Evolutionary conservation across 2,888 invertebrate species (phyloP).

Genomic region (Thymelicus lineola): DNA sequence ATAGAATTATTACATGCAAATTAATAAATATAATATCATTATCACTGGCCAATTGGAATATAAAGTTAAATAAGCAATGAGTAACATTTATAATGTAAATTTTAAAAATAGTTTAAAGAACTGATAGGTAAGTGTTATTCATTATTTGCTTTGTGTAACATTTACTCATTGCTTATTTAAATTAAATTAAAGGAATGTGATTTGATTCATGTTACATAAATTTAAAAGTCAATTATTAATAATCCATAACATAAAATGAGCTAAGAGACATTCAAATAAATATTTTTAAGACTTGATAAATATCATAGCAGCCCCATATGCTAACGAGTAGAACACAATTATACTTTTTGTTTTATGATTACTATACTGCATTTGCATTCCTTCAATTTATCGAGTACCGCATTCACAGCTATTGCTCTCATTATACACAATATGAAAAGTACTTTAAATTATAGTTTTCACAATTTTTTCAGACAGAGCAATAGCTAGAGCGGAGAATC

Average conservation of each 20-base stretch:
- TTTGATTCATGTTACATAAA: neutral
- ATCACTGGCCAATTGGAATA: constrained; percentile 29
- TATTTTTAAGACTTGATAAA: too few relatives aligned
- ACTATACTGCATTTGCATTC: constrained; percentile 39
- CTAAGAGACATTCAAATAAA: too few relatives aligned
- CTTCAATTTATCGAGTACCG: constrained; percentile 46
- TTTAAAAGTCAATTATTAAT: neutral
- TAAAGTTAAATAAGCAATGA: constrained; percentile 44
- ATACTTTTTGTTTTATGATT: neutral
- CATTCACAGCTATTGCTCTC: constrained; percentile 59
- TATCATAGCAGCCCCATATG: too few relatives aligned
- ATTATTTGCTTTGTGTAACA: neutral
- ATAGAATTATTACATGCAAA: neutral
- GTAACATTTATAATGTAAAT: constrained; percentile 18
- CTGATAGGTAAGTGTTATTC: neutral
- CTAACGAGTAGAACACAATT: too few relatives aligned
- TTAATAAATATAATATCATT: constrained; percentile 9
- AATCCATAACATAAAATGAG: too few relatives aligned
- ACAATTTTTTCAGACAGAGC: constrained; percentile 42
- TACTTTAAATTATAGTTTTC: constrained; percentile 18
- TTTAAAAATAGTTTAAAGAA: neutral
- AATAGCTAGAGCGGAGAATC: constrained; percentile 60
- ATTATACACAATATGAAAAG: constrained; percentile 14
- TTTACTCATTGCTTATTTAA: constrained; percentile 48
- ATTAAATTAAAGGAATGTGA: constrained; percentile 46